Evolutionary conservation across 2,888 invertebrate species (phyloP).

Genomic region (Bembecia ichneumoniformis): DNA sequence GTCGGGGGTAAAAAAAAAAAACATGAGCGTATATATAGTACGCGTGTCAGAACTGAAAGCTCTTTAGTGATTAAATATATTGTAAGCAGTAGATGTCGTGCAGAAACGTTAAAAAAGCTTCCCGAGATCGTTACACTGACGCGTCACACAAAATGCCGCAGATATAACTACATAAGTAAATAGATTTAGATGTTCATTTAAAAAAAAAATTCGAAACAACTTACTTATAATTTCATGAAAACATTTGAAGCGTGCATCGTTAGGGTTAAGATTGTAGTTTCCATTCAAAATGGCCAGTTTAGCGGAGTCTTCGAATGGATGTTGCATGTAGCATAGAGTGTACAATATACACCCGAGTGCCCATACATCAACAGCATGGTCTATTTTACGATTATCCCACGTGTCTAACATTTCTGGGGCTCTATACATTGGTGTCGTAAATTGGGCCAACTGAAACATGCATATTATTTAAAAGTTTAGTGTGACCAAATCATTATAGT

Average conservation of each 20-base stretch:
- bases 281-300: constrained; percentile 97
- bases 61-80: too few relatives aligned
- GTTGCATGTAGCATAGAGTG: constrained; percentile 91
- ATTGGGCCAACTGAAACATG: constrained; percentile 76
- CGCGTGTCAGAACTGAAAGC: too few relatives aligned
- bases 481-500: too few relatives aligned
- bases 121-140: too few relatives aligned
- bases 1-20: too few relatives aligned
- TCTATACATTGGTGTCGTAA: constrained; percentile 95
- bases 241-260: constrained; percentile 84
- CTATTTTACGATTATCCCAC: constrained; percentile 95
- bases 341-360: constrained; percentile 97
- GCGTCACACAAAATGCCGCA: too few relatives aligned
- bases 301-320: constrained; percentile 97
- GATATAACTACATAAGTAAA: too few relatives aligned
- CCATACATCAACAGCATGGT: constrained; percentile 94
- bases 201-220: constrained; percentile 24
- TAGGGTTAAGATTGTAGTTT: constrained; percentile 88
- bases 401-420: constrained; percentile 99
- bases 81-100: too few relatives aligned
- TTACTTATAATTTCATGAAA: constrained; percentile 92
- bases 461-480: neutral
- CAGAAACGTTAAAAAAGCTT: too few relatives aligned
- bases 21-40: too few relatives aligned
- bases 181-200: too few relatives aligned